phyloP scores from a whole-genome alignment of 2,113 vertebrate species.

The Alexandromys fortis region DNA sequence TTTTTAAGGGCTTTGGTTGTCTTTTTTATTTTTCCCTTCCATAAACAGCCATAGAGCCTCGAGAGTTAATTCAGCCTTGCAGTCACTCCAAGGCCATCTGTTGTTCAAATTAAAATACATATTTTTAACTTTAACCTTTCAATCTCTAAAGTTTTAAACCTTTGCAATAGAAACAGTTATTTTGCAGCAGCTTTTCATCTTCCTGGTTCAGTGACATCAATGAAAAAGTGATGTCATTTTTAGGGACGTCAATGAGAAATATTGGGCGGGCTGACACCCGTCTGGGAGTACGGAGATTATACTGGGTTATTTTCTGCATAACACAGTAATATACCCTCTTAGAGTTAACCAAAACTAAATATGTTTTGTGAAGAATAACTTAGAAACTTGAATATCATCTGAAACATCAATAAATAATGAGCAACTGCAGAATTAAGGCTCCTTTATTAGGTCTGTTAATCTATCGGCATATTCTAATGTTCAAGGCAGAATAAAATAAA shows the following conservation, averaged over 20 bases:
- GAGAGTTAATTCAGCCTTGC: conserved; percentile 83
- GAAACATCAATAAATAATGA: conserved; percentile 73
- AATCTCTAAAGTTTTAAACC: conserved; percentile 84
- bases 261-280: conserved; percentile 64
- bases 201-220: conserved; percentile 82
- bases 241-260: conserved; percentile 73
- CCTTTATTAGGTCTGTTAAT: conserved; percentile 62
- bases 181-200: conserved; percentile 80
- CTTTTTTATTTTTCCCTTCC: conserved; percentile 74
- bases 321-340: conserved; percentile 62
- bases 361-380: conserved; percentile 72
- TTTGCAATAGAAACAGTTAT: conserved; percentile 81
- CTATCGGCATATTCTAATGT: conserved; percentile 39
- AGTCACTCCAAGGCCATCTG: conserved; percentile 83
- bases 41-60: conserved; percentile 77
- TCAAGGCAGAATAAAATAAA: conserved; percentile 58
- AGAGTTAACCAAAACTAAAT: conserved; percentile 64
- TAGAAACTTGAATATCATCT: conserved; percentile 69
- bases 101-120: conserved; percentile 85
- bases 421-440: conserved; percentile 39
- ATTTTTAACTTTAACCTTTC: conserved; percentile 85
- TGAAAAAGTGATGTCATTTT: conserved; percentile 78
- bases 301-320: conserved; percentile 76
- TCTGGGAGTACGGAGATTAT: conserved; percentile 51
- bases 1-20: conserved; percentile 79